Evolutionary conservation across 2,797 vertebrate species (phyloP), one percentile per base, ranked within the genome.

Genomic region (Lepus townsendii): DNA sequence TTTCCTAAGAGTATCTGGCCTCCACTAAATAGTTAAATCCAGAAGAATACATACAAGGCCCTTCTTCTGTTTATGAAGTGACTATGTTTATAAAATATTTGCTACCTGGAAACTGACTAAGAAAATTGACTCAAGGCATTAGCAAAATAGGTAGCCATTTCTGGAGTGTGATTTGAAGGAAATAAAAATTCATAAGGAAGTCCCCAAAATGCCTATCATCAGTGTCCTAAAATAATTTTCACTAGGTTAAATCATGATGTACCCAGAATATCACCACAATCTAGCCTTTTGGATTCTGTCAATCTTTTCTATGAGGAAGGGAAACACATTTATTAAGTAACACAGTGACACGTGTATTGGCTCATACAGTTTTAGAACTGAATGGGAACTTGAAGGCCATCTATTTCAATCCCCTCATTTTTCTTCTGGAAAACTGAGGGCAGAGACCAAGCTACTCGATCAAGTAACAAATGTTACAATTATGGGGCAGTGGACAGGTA

Each of bases 391-490:
- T 92, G 20, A 63, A 90, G 54, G 2, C 52, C 11, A 73, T 52
- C 35, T 83, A 82, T 52, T 90, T 91, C 50, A 96, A 84, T 57
- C 6, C 57, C 13, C 94, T 73, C 42, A 93, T 90, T 94, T 93
- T 78, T 83, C 38, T 95, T 85, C 54, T 26, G 26, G n/a, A 30
- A 93, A 91, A 62, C 50, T 62, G 27, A 93, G 27, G 32, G 32
- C 38, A 84, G 11, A 87, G 10, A 68, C 65, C 54, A 92, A 85
- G 17, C 71, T n/a, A 94, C 30, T 62, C 88, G 27, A 5, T 79
- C 24, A 78, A 88, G 35, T 87, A 32, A 62, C 42, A 84, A 47
- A 72, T 77, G 35, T 30, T 50, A 75, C 38, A 84, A 24, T 90
- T 73, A 73, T 71, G 73, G 89, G 19, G 20, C 20, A 87, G n/a